Evolutionary conservation across 2,888 invertebrate species (phyloP).

Genomic region (Eutolmus rufibarbis): DNA sequence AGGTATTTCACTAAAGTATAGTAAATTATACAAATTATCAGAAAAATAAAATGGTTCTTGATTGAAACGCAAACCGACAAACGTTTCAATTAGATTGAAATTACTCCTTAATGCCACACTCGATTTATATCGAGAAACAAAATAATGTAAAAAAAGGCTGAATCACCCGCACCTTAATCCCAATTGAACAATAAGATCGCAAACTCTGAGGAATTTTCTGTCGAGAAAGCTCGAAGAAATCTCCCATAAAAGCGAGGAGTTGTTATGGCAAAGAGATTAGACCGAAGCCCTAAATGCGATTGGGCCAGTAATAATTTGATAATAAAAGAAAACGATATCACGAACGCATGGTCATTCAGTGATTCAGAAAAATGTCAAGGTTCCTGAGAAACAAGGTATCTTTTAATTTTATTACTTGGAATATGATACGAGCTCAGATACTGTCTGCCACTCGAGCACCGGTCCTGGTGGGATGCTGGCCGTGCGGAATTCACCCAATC

Average conservation of each 20-base stretch:
- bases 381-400: slow-evolving; percentile 2
- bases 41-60: neutral
- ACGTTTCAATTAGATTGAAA: too few species aligned
- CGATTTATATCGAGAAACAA: neutral
- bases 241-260: neutral
- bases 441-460: neutral
- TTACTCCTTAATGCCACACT: neutral
- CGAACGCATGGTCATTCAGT: neutral
- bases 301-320: neutral
- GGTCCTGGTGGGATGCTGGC: neutral
- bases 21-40: too few species aligned
- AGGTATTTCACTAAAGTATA: too few species aligned
- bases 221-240: neutral
- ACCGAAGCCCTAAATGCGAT: neutral
- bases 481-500: neutral
- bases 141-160: neutral
- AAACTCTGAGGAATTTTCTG: neutral
- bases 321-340: neutral
- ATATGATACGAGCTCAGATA: slow-evolving; percentile 33
- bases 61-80: neutral
- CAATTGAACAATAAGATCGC: neutral
- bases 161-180: neutral
- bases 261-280: neutral
- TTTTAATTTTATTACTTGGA: slow-evolving; percentile 30
- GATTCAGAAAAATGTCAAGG: slow-evolving; percentile 38